Conservation (phyloP, 2,888 invertebrate genomes). For the Lasioglossum leucozonium region DNA sequence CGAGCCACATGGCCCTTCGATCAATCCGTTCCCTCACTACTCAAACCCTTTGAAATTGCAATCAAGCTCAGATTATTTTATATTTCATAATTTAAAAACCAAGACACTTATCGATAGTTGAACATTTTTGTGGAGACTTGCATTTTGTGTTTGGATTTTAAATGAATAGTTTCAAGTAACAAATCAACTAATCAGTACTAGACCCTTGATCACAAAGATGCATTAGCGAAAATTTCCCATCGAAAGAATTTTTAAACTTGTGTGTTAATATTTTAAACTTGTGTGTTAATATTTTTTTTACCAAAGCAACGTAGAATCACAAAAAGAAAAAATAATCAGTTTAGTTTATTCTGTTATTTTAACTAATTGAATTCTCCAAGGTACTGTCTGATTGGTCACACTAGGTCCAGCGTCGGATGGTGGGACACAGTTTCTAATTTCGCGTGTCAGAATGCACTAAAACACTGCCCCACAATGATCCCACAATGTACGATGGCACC, state of each 20-base stretch:
- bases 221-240: background rate
- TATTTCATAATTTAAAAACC: too few relatives aligned
- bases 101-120: too few relatives aligned
- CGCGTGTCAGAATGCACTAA: background rate
- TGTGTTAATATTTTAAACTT: too few relatives aligned
- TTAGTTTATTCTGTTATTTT: too few relatives aligned
- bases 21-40: too few relatives aligned
- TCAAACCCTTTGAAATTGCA: too few relatives aligned
- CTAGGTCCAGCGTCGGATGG: background rate
- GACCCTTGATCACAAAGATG: background rate
- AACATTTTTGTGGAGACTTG: background rate
- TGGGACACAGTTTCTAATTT: conserved; percentile 1
- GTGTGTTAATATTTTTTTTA: background rate
- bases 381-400: background rate
- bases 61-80: too few relatives aligned
- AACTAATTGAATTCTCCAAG: background rate
- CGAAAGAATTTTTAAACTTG: too few relatives aligned
- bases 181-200: background rate
- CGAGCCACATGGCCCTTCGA: too few relatives aligned
- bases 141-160: background rate
- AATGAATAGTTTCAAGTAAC: background rate
- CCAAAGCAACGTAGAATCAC: background rate
- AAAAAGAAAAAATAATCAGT: background rate
- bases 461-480: conserved; percentile 19
- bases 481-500: conserved; percentile 2